These are phyloP conservation scores for Eciton burchellii DNA, from an alignment of 1,140 invertebrate species.

Conservation along the genomic window DNA sequence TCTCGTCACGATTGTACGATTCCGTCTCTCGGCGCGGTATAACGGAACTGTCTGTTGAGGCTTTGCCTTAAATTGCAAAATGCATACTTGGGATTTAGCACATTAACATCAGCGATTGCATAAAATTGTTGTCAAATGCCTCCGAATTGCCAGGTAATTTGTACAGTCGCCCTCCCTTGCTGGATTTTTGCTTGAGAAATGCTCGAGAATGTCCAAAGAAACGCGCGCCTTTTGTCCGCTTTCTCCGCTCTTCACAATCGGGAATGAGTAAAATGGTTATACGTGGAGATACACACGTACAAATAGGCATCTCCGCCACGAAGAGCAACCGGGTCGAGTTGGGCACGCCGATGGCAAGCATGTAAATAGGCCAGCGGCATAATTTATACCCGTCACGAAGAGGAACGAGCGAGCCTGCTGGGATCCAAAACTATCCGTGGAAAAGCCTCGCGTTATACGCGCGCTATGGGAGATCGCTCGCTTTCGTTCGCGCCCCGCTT, in stretches of 20 bases:
- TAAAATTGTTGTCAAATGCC: constrained; percentile 1
- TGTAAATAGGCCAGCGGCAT: constrained; percentile 82
- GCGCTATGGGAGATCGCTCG: constrained; percentile 68
- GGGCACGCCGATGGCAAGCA: constrained; percentile 69
- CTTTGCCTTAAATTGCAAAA: not conserved
- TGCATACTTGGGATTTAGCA: not conserved
- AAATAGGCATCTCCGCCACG: constrained; percentile 69
- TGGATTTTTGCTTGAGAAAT: constrained; percentile 5
- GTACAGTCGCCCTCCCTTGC: not conserved
- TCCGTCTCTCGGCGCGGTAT: not conserved
- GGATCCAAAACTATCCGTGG: constrained; percentile 72
- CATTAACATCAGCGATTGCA: not conserved
- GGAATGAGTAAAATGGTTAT: constrained; percentile 36
- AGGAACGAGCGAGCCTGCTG: constrained; percentile 72
- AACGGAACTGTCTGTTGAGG: not conserved
- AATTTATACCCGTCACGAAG: constrained; percentile 81
- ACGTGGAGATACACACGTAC: constrained; percentile 53
- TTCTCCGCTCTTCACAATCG: constrained; percentile 40
- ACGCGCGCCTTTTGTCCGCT: not conserved
- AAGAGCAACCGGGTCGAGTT: constrained; percentile 65
- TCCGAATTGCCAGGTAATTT: not conserved
- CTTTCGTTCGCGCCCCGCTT: constrained; percentile 20
- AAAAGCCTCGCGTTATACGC: constrained; percentile 71
- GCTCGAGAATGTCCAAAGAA: constrained; percentile 18
- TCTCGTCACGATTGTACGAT: not conserved